These are phyloP conservation scores for Pseudomyrmex pallidus DNA, from an alignment of 1,140 invertebrate species.

Conservation along the genomic window DNA sequence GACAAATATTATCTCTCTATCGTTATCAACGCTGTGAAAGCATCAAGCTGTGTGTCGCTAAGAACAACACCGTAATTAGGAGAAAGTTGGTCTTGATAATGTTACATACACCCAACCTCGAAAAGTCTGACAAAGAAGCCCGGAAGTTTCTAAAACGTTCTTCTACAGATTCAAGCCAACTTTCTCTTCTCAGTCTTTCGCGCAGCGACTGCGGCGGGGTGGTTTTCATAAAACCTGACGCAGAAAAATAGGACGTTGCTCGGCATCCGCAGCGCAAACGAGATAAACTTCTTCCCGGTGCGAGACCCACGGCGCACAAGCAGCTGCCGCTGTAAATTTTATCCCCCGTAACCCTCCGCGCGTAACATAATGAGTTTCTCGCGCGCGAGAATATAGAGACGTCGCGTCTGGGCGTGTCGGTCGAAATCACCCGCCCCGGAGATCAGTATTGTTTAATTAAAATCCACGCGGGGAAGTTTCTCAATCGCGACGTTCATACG, in stretches of 20 bases:
- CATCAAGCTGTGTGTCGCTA: neutral
- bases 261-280: conserved; percentile 48
- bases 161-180: conserved; percentile 44
- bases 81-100: conserved; percentile 64
- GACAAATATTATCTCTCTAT: no score
- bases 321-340: conserved; percentile 58
- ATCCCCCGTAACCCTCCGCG: neutral
- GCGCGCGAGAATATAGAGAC: neutral
- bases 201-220: neutral
- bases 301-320: conserved; percentile 42
- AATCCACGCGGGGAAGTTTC: neutral
- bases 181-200: conserved; percentile 23
- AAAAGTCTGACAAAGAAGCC: conserved; percentile 67
- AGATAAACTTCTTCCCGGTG: conserved; percentile 63
- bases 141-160: conserved; percentile 65
- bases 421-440: neutral
- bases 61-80: conserved; percentile 58
- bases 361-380: conserved; percentile 11
- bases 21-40: no score
- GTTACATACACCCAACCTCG: conserved; percentile 29
- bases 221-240: conserved; percentile 66
- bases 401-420: neutral
- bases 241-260: conserved; percentile 51
- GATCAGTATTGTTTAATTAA: conserved; percentile 33
- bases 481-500: neutral